Evolutionary conservation across 2,113 vertebrate species (phyloP).

Genomic region (Nestor notabilis): DNA sequence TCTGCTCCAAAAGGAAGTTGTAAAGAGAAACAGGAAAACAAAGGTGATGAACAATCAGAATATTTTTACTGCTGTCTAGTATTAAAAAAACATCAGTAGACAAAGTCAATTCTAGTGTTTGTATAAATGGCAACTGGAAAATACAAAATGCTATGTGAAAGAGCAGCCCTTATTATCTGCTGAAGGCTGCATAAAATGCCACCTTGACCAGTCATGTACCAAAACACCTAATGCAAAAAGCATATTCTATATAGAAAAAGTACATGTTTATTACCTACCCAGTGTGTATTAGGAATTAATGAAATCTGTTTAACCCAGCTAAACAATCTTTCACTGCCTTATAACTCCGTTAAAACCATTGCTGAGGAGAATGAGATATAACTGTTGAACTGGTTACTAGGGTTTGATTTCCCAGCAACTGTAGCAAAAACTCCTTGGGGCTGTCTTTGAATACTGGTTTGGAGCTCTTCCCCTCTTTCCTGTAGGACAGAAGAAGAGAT

Average conservation of each 20-base stretch:
- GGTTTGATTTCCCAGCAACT: background rate
- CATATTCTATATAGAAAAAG: rapidly evolving
- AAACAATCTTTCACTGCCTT: background rate
- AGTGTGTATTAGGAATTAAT: background rate
- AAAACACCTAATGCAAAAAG: background rate
- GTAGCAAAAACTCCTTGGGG: background rate
- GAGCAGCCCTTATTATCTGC: background rate
- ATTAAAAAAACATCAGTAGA: background rate
- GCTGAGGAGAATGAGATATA: background rate
- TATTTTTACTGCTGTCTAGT: background rate
- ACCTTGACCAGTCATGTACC: background rate
- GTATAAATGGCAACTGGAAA: background rate
- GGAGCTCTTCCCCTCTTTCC: background rate
- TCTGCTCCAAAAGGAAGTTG: background rate
- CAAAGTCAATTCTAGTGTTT: background rate
- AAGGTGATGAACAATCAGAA: background rate
- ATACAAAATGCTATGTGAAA: background rate
- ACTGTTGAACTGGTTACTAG: background rate
- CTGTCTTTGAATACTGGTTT: background rate
- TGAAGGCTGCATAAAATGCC: background rate
- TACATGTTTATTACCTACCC: background rate
- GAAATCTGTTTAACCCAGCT: background rate
- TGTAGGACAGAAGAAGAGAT: background rate
- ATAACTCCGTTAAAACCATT: background rate
- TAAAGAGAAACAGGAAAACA: background rate